Evolutionary conservation across 1,140 invertebrate genomes (phyloP), one percentile per base, ranked within the genome.

Genomic region (Cryptotermes secundus): DNA sequence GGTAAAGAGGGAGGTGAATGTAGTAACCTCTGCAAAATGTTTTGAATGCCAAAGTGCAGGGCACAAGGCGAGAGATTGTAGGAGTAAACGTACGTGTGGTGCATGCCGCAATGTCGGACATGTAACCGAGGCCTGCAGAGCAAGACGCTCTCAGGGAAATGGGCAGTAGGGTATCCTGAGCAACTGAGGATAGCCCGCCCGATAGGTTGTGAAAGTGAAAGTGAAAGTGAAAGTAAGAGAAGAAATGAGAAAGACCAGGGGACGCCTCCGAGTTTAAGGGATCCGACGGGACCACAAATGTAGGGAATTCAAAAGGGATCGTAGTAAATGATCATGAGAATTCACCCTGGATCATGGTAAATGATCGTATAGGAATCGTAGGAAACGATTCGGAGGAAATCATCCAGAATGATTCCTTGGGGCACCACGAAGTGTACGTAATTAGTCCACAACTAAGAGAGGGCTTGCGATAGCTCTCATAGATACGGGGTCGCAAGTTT

Each of bases 401-500:
- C n/a, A n/a, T n/a, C n/a, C n/a, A n/a, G n/a, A n/a, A n/a, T n/a
- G n/a, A n/a, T n/a, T n/a, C n/a, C n/a, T 34, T 31, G 34, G 79
- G 79, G 34, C 26, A 7, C 2, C 34, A 80, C 31, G 79, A 80
- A 34, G 31, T 80, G 16, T 80, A 80, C 34, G 34, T 34, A 31
- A 14, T 80, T 6, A 4, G 79, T 80, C 34, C 34, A 42, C 26
- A 81, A 38, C 24, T 81, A 12, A 81, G 24, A 26, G 26, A 35
- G 38, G 80, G 22, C 26, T 81, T n/a, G 80, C 35, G 9, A 81
- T 81, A 81, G 36, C 34, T n/a, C 38, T 81, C 10, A 38, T 81
- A 19, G 80, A 81, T 81, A 81, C 80, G 10, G 80, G 80, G 4
- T 35, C 35, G 2, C 80, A 81, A n/a, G 36, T 81, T 12, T 81